Percentiles rank a stretch among this genome's conserved stretches.
Conservation (phyloP, 2,888 invertebrate species). For the Acholoe squamosa region DNA sequence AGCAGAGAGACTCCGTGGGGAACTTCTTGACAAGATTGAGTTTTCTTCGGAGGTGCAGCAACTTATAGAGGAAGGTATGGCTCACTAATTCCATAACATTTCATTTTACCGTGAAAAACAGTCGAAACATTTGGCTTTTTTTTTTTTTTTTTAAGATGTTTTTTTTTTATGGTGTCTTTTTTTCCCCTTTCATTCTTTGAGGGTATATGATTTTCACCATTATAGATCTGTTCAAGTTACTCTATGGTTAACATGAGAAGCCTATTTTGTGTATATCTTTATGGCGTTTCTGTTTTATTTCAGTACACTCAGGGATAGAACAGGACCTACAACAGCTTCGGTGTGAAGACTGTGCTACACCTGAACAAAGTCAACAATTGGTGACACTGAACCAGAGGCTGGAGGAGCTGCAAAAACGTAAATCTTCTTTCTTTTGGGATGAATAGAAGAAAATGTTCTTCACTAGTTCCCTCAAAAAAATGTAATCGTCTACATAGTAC, state of each 20-base stretch:
- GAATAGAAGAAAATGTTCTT: too few relatives aligned
- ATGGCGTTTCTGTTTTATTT: background rate
- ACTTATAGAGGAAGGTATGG: background rate
- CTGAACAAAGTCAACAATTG: background rate
- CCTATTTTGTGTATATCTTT: background rate
- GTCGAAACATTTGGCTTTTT: too few relatives aligned
- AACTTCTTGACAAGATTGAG: constrained; percentile 22
- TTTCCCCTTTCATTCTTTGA: too few relatives aligned
- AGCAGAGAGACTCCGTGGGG: background rate
- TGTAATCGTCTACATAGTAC: too few relatives aligned
- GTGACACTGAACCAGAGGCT: background rate
- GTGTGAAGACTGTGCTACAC: background rate
- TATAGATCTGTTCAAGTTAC: too few relatives aligned
- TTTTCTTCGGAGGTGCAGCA: constrained; percentile 1
- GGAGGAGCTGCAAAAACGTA: background rate
- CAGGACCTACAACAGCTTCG: background rate
- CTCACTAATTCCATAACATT: background rate
- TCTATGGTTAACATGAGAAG: background rate
- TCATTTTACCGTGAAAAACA: too few relatives aligned
- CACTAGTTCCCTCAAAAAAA: too few relatives aligned
- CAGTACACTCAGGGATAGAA: background rate
- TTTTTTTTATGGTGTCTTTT: too few relatives aligned
- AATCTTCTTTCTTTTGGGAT: background rate
- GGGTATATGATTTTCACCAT: too few relatives aligned
- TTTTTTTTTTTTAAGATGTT: too few relatives aligned